Base-by-base conservation (phyloP, 2,888 invertebrate genomes). In the Galeruca laticollis region DNA sequence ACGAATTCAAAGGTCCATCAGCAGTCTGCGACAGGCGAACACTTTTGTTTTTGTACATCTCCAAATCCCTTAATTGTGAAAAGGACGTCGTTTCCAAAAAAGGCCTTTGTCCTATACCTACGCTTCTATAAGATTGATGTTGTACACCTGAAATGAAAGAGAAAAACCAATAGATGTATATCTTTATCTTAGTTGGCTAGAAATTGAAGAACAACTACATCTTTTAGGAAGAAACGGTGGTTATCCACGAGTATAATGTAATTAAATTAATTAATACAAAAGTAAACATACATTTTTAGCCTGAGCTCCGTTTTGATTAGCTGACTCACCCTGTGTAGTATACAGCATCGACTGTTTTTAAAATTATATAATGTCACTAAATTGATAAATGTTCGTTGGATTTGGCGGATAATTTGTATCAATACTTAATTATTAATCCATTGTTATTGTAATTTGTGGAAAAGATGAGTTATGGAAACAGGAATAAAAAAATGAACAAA, bases 101-200 rank as follows among this genome's bases (percentile, higher is more conserved):
- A 63, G 94, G 91, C 77, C 94, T 89, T 82, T 93, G 94, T 66
- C 90, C 90, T 80, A 94, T 87, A 37, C 92, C 92, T 78, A 94
- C 87, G 60, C 92, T 90, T 73, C 94, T 88, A 81, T 93, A 92
- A 82, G 92, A 92, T 77, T 92, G 92, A 78, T 90, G 90, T 85
- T 90, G 87, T 84, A 87, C 82, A 81, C 85, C 83, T 83, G 77
- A 57, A 74, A 72, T 68, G 79, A 78, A 68, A 60, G 70, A 74
- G 71, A 71, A 31, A 70, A 71, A 60, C 15, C 18, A 56, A 62
- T 54, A 18, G 49, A 33, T 11, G 26, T 47, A n/a, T 21, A 20
- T 18, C n/a, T 57, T 15, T 60, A 13, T 33, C 13, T 43, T 60
- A 60, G 15, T 15, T 20, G 20, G 35, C 8, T 21, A 21, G n/a